These are phyloP conservation scores for Tetanocera ferruginea DNA, from an alignment of 2,888 invertebrate species.

Conservation along the genomic window DNA sequence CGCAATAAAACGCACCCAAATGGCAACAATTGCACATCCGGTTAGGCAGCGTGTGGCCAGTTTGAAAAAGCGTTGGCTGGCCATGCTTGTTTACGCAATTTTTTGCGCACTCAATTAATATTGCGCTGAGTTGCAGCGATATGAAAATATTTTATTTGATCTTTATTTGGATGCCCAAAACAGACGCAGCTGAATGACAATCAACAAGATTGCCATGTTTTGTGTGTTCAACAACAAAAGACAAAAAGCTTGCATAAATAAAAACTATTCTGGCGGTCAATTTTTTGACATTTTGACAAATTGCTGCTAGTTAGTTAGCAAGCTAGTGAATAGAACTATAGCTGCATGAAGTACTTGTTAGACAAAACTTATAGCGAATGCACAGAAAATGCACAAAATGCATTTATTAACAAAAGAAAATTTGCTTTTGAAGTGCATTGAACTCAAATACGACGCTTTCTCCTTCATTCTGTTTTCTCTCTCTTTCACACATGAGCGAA, in stretches of 20 bases:
- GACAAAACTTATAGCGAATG: neutral
- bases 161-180: neutral
- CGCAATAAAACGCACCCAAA: neutral
- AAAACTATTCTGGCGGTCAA: slow-evolving; percentile 5
- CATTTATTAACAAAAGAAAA: neutral
- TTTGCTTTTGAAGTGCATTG: neutral
- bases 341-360: neutral
- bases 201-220: neutral
- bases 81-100: no score
- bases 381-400: neutral
- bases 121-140: neutral
- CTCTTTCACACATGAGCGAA: neutral
- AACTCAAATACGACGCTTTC: neutral
- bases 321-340: neutral
- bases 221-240: neutral
- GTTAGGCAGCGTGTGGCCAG: neutral
- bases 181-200: neutral
- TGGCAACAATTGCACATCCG: neutral
- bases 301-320: neutral
- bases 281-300: slow-evolving; percentile 36
- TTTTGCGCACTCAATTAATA: no score
- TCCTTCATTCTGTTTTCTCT: neutral
- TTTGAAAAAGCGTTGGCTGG: neutral
- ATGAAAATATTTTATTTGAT: neutral
- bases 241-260: neutral